These are phyloP conservation scores for Dromococcyx pavoninus DNA, from an alignment of 2,797 vertebrate species.

Conservation along the genomic window DNA sequence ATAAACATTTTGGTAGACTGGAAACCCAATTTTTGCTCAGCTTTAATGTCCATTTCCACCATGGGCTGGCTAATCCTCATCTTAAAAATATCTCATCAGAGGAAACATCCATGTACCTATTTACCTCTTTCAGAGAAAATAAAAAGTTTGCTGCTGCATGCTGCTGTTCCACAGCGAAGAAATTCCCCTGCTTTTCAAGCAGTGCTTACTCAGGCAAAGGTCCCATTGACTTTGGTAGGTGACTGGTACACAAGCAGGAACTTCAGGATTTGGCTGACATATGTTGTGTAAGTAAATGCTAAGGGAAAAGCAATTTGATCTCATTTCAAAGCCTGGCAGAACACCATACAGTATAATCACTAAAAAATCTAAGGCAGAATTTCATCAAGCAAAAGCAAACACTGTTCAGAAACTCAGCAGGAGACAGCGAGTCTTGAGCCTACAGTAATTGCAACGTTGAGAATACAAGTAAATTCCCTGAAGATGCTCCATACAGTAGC, in stretches of 20 bases:
- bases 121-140: constrained; percentile 5
- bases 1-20: not conserved
- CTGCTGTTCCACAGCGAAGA: not conserved
- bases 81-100: not conserved
- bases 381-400: constrained; percentile 69
- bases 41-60: not conserved
- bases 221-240: constrained; percentile 8
- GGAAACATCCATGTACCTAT: not conserved
- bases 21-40: not conserved
- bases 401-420: constrained; percentile 59
- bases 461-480: constrained; percentile 63
- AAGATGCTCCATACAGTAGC: constrained; percentile 68
- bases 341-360: constrained; percentile 57
- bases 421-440: constrained; percentile 44
- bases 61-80: not conserved
- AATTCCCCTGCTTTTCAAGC: not conserved
- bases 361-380: constrained; percentile 65
- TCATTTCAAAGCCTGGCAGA: constrained; percentile 66
- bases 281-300: constrained; percentile 35
- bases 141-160: not conserved
- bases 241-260: constrained; percentile 25
- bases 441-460: constrained; percentile 53
- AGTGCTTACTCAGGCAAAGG: constrained; percentile 35
- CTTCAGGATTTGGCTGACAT: constrained; percentile 50
- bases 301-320: constrained; percentile 53